phyloP scores from a whole-genome alignment of 2,888 invertebrate species.

The Polydrusus tereticollis region DNA sequence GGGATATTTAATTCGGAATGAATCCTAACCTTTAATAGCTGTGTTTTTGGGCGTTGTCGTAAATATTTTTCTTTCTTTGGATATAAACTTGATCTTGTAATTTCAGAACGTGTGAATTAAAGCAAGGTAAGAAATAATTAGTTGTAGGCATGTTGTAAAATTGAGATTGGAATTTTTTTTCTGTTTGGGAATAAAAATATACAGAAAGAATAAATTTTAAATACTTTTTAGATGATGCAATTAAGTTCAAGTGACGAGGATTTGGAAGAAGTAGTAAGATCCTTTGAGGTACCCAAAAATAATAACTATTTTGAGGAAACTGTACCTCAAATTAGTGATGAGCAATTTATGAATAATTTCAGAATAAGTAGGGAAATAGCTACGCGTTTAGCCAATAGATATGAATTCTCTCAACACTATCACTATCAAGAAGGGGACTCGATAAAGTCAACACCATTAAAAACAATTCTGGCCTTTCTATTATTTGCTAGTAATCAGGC shows the following conservation, averaged over 20 bases:
- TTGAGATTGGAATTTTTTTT: no score
- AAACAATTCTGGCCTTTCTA: not conserved
- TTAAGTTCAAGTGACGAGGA: no score
- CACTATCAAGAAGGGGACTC: not conserved
- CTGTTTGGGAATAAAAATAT: no score
- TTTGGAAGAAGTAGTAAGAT: no score
- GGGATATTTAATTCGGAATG: not conserved
- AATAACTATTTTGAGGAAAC: constrained; percentile 27
- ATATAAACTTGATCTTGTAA: no score
- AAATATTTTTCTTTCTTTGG: no score
- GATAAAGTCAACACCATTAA: not conserved
- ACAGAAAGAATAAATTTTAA: no score
- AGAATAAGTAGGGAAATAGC: constrained; percentile 32
- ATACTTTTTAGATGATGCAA: no score
- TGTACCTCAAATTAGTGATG: constrained; percentile 24
- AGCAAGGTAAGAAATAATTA: no score
- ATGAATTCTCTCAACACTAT: constrained; percentile 8
- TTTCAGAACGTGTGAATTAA: no score
- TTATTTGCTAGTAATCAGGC: constrained; percentile 49
- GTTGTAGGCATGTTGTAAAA: no score
- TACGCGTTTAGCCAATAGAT: constrained; percentile 1
- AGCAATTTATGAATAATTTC: constrained; percentile 41
- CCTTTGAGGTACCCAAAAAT: constrained; percentile 22
- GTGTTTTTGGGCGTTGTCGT: not conserved
- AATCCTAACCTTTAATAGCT: not conserved